These are phyloP conservation scores for Drosophila pandora DNA, from an alignment of 1,140 invertebrate species.

Conservation along the genomic window DNA sequence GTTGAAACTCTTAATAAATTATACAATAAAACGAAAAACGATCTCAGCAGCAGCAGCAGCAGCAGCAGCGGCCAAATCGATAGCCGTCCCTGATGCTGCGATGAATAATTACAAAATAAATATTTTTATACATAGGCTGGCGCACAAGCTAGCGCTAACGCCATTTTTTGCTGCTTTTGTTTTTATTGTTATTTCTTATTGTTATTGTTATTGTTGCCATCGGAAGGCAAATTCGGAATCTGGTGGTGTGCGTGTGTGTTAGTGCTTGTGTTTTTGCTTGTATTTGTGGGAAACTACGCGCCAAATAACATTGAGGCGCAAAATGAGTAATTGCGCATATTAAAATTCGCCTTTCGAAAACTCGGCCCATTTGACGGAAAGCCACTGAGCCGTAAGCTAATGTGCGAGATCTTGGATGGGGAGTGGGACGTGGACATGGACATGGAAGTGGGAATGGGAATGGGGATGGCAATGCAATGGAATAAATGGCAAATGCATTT, in stretches of 20 bases:
- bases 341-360: constrained; percentile 56
- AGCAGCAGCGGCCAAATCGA: constrained; percentile 54
- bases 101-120: constrained; percentile 78
- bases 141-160: constrained; percentile 23
- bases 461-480: constrained; percentile 4
- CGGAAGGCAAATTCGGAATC: constrained; percentile 66
- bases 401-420: constrained; percentile 33
- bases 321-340: constrained; percentile 80
- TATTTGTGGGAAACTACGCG: constrained; percentile 62
- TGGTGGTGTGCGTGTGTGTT: constrained; percentile 17
- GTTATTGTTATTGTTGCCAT: constrained; percentile 40
- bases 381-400: constrained; percentile 51
- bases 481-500: constrained; percentile 24
- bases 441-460: constrained; percentile 6
- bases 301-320: constrained; percentile 67
- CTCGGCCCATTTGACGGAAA: constrained; percentile 34
- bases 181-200: no score
- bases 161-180: constrained; percentile 42
- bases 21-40: constrained; percentile 75
- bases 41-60: constrained; percentile 15
- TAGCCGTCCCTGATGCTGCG: constrained; percentile 30
- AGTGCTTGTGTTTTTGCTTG: no score
- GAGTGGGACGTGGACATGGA: neutral
- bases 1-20: constrained; percentile 77
- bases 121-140: constrained; percentile 47